A percentile compares a stretch with the other conserved stretches of the same genome.
These are phyloP conservation scores for Drosophila rellima DNA, from an alignment of 2,888 invertebrate genomes.

Conservation along the genomic window DNA sequence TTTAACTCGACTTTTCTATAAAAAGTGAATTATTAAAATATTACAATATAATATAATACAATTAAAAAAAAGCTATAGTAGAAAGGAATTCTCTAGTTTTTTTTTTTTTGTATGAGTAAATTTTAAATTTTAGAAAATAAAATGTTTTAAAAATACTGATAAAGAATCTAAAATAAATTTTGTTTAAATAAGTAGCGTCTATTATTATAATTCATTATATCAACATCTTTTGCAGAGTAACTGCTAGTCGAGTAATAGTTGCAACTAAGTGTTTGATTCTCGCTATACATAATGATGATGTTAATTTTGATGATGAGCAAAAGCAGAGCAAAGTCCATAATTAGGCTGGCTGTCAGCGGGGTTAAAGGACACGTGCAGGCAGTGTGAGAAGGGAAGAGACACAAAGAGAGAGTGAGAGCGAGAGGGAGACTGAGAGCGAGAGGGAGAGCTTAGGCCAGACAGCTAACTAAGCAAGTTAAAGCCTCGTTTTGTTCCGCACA, in stretches of 20 bases:
- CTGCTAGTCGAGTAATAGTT: conserved; percentile 4
- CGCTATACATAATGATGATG: conserved; percentile 13
- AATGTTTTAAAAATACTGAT: too few relatives aligned
- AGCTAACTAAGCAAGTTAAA: conserved; percentile 39
- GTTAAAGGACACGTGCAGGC: conserved; percentile 25
- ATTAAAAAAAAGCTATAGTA: too few relatives aligned
- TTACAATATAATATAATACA: too few relatives aligned
- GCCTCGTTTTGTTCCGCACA: conserved; percentile 30
- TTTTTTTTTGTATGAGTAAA: too few relatives aligned
- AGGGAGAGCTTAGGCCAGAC: conserved; percentile 29
- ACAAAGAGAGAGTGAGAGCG: background rate
- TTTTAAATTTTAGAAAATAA: too few relatives aligned
- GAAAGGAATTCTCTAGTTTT: too few relatives aligned
- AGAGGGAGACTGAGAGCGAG: background rate
- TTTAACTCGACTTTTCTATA: background rate
- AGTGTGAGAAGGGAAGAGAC: background rate
- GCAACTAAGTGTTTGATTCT: background rate
- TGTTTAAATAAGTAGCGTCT: too few relatives aligned
- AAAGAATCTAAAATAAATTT: too few relatives aligned
- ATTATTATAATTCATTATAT: background rate
- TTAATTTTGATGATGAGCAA: conserved; percentile 13
- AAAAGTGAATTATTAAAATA: too few relatives aligned
- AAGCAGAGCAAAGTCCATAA: conserved; percentile 46
- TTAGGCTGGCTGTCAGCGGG: conserved; percentile 53
- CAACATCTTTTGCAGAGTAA: conserved; percentile 8